Conservation (phyloP, 2,113 vertebrate species). For the Polyodon spathula region DNA sequence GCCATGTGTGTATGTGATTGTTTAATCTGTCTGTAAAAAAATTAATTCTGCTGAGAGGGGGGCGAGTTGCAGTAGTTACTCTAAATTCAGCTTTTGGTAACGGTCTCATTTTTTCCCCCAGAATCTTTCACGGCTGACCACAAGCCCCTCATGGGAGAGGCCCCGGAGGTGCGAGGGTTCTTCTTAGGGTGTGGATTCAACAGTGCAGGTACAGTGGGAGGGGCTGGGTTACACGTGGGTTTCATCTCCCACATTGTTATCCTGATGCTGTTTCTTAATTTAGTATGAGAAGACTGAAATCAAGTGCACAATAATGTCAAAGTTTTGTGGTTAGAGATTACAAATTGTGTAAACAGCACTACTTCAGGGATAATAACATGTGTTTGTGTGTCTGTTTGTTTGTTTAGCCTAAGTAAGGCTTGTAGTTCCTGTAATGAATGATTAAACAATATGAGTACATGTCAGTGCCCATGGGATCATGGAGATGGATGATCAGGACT, state of each 20-base stretch:
- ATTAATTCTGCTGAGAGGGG: neutral
- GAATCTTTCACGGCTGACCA: conserved; percentile 95
- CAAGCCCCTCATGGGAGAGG: conserved; percentile 90
- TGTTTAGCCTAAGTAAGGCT: neutral
- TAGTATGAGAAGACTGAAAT: conserved; percentile 7
- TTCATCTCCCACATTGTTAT: too few relatives aligned
- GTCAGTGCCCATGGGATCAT: neutral
- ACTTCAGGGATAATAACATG: neutral
- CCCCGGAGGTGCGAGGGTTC: conserved; percentile 84
- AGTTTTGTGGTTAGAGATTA: too few relatives aligned
- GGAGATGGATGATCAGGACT: neutral
- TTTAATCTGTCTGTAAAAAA: too few relatives aligned
- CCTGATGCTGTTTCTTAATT: neutral
- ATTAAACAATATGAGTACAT: too few relatives aligned
- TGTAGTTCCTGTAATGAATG: neutral
- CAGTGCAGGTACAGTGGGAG: conserved; percentile 67
- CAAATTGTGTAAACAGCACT: neutral
- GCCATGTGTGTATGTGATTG: too few relatives aligned
- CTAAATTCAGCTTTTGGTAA: neutral
- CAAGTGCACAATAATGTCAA: too few relatives aligned
- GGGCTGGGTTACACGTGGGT: neutral
- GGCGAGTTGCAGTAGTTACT: neutral
- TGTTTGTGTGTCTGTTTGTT: neutral
- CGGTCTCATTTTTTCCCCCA: conserved; percentile 27
- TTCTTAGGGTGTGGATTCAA: conserved; percentile 96